Base-by-base conservation (phyloP, 2,113 vertebrate genomes). In the Ivindomyrus marchei region DNA sequence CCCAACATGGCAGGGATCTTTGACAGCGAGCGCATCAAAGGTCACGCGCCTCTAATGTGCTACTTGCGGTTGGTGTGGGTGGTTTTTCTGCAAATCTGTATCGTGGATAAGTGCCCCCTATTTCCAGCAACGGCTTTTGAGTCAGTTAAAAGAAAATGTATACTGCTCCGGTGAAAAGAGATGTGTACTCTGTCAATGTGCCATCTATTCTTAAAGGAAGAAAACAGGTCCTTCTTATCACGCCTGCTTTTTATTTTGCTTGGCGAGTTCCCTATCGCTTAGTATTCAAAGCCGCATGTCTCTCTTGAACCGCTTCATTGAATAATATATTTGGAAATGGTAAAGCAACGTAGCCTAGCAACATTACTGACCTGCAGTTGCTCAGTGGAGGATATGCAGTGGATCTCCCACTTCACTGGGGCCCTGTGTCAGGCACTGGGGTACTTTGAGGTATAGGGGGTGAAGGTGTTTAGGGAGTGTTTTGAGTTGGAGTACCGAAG, bases 291-390 rank as follows among this genome's bases (percentile, higher is more conserved):
- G 92, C 94, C 93, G 94, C 94, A 94, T 93, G 91, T 95, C 91
- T 95, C 92, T 93, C 93, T 93, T 92, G 91, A 95, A 94, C 92
- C 89, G 93, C 93, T 93, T 95, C 93, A 94, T 95, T 95, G 94
- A 95, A 94, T 93, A 94, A 94, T 91, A 93, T 91, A 94, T 94
- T 94, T 93, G 92, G 90, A 93, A 94, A 93, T 92, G 90, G 92
- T 93, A 92, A 93, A 92, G 91, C 52, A 88, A 95, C 93, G 95
- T 96, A 95, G 95, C 95, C 95, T 96, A 95, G 95, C 95, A 96
- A 95, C 95, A 94, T 94, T 94, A 91, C 93, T 93, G 93, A 92
- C 92, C 92, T 91, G 91, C 89, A 91, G 90, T 93, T 93, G 92
- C 93, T 92, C 93, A 92, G 92, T 50, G 92, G 93, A 50, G 46